phyloP scores from a whole-genome alignment of 2,888 invertebrate genomes.

The Phymatocera aterrima region DNA sequence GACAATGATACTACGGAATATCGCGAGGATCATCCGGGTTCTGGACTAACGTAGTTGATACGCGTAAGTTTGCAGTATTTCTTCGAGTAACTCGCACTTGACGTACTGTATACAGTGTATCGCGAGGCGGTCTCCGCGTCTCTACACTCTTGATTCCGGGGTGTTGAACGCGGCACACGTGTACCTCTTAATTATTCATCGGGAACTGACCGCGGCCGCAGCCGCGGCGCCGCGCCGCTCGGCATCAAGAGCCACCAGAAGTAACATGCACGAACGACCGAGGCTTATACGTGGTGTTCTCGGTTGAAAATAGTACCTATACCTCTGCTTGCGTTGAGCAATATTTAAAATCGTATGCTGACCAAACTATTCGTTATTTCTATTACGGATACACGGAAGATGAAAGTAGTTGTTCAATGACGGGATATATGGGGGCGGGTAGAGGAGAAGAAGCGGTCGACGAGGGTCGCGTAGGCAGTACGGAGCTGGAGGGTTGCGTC shows the following conservation, averaged over 20 bases:
- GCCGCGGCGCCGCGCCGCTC: too few relatives aligned
- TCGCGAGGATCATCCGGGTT: not conserved
- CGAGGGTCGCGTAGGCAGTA: not conserved
- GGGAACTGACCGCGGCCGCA: slow-evolving; percentile 1
- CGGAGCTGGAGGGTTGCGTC: slow-evolving; percentile 7
- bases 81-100: not conserved
- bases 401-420: too few relatives aligned
- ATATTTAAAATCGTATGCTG: too few relatives aligned
- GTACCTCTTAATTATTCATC: slow-evolving; percentile 34
- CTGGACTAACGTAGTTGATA: not conserved
- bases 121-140: not conserved
- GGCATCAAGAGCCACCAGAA: too few relatives aligned
- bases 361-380: too few relatives aligned
- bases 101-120: not conserved
- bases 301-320: not conserved
- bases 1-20: too few relatives aligned
- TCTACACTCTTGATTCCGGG: not conserved
- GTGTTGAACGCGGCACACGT: slow-evolving; percentile 26
- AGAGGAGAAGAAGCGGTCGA: not conserved
- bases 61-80: not conserved
- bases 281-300: not conserved
- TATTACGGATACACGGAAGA: too few relatives aligned
- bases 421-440: not conserved
- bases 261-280: too few relatives aligned
- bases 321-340: not conserved